Evolutionary conservation across 2,797 vertebrate species (phyloP), one percentile per base, ranked within the genome.

Genomic region (Cyclopterus lumpus): DNA sequence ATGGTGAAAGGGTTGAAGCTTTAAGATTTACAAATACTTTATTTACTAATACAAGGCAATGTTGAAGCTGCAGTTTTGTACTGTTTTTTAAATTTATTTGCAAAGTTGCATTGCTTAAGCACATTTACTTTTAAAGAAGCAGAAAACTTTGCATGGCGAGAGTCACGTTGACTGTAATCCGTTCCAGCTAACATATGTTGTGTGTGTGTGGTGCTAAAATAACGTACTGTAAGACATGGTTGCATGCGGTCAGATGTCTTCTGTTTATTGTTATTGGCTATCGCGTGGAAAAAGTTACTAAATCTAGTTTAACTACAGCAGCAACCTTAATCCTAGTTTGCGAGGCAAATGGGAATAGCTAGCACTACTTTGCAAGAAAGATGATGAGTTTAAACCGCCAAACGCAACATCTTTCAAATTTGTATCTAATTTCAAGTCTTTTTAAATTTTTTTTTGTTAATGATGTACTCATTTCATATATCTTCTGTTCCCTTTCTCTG

Each of bases 401-500:
- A 65, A 34, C 8, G 0, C 5, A 34, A 3, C 18, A 12, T 36
- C 10, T 28, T 55, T 20, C 12, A 58, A 36, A n/a, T 40, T 4
- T 28, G 15, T 34, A 14, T 66, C 4, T 0, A 34, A n/a, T 54
- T 36, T 58, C 0, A 46, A 40, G 10, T 55, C 2, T 3, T 57
- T 5, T 26, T 2, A 9, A 1, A 2, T 36, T 38, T 11, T 8
- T 15, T 42, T 44, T 1, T 20, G 7, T 20, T 51, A 32, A 40
- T 63, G 10, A 8, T 67, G 5, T 24, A 38, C 11, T 76, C 0
- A 22, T 75, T 71, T 73, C 0, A 40, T 75, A 16, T 12, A 30
- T 53, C 28, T 40, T 66, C 34, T 85, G 2, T 74, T 49, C 32
- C 28, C 78, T 84, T 69, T 81, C 60, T 89, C 71, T 90, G 54